A percentile compares a stretch with the other conserved stretches of the same genome.
Conservation (phyloP, 2,113 vertebrate species). For the Gymnogyps californianus region DNA sequence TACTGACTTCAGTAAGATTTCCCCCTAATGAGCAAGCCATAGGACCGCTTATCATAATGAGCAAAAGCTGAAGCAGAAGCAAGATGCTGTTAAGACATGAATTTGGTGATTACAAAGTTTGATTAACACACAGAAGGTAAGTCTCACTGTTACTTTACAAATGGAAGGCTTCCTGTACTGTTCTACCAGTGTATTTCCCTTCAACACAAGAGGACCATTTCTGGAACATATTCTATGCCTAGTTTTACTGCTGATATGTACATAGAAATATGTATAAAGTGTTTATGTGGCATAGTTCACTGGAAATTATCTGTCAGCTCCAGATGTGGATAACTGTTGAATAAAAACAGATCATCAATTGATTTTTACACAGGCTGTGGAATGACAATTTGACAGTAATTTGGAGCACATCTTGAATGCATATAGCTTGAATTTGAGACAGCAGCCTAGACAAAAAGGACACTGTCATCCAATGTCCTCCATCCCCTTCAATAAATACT, state of each 20-base stretch:
- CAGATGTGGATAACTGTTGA: neutral
- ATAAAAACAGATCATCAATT: constrained; percentile 9
- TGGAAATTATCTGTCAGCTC: constrained; percentile 15
- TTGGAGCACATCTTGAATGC: constrained; percentile 1
- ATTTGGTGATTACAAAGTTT: neutral
- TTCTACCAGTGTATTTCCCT: neutral
- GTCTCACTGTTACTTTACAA: neutral
- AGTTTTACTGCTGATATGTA: neutral
- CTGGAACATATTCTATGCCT: neutral
- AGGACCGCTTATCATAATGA: neutral
- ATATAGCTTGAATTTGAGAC: neutral
- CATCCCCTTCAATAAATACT: neutral
- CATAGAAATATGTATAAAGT: neutral
- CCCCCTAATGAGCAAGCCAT: neutral
- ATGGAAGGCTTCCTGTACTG: neutral
- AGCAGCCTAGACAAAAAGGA: constrained; percentile 4
- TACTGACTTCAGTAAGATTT: neutral
- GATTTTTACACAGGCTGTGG: constrained; percentile 27
- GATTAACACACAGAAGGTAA: neutral
- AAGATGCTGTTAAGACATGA: neutral
- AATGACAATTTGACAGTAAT: constrained; percentile 45
- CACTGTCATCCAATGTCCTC: neutral
- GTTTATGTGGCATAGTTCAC: neutral
- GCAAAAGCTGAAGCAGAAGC: neutral
- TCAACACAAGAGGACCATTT: neutral